Evolutionary conservation across 2,797 vertebrate genomes (phyloP).

Genomic region (Mus spretus): DNA sequence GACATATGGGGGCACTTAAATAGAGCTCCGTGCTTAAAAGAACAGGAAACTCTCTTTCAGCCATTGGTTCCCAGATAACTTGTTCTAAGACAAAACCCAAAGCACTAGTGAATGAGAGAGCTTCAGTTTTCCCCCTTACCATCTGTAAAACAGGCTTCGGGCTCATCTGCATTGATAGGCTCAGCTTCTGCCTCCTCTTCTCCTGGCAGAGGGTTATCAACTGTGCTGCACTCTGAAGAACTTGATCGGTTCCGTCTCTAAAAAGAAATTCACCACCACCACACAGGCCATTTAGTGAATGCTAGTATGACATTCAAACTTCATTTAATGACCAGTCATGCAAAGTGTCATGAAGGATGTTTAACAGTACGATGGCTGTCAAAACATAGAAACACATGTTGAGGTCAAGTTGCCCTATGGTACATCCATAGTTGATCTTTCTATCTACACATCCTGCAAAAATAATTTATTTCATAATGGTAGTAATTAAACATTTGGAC

Average conservation of each 20-base stretch:
- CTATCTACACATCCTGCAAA: conserved; percentile 78
- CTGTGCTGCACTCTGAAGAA: conserved; percentile 97
- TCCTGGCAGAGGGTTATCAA: conserved; percentile 90
- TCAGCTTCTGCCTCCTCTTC: conserved; percentile 92
- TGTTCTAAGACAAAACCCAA: not conserved
- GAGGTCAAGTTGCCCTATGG: conserved; percentile 83
- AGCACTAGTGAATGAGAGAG: conserved; percentile 4
- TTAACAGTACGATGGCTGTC: conserved; percentile 78
- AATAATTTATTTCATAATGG: conserved; percentile 22
- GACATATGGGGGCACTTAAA: not conserved
- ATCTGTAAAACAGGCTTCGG: conserved; percentile 95
- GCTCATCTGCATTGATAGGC: conserved; percentile 91
- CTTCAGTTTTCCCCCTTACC: conserved; percentile 88
- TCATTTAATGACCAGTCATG: conserved; percentile 82
- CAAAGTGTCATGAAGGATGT: conserved; percentile 78
- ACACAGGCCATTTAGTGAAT: conserved; percentile 66
- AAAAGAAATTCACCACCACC: conserved; percentile 85
- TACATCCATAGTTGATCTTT: conserved; percentile 77
- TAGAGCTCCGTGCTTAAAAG: not conserved
- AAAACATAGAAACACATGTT: conserved; percentile 79
- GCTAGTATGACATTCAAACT: conserved; percentile 46
- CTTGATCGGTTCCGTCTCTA: conserved; percentile 92
- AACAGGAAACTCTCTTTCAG: not conserved
- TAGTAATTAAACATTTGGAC: not conserved
- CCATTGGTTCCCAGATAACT: not conserved